Evolutionary conservation across 2,113 vertebrate genomes (phyloP).

Genomic region (Grus americana): DNA sequence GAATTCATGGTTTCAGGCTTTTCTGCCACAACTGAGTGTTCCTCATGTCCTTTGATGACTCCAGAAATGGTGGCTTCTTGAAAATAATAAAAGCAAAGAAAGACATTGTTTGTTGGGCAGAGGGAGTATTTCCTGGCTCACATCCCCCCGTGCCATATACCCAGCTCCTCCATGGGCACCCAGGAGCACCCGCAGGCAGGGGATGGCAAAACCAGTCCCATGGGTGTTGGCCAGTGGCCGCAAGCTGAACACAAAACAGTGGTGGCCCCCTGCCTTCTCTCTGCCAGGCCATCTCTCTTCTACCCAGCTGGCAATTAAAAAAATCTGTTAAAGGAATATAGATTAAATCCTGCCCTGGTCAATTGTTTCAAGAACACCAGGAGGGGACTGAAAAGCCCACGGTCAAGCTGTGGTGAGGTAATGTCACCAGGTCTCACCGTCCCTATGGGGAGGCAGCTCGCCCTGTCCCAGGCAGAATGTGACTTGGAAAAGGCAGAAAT

Average conservation of each 20-base stretch:
- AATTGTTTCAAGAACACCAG: not conserved
- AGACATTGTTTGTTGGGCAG: not conserved
- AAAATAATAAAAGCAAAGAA: not conserved
- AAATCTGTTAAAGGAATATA: not conserved
- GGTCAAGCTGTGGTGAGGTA: not conserved
- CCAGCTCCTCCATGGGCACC: not conserved
- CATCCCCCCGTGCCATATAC: fast-evolving
- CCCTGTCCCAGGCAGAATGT: not conserved
- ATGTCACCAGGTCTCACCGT: not conserved
- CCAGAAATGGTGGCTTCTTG: not conserved
- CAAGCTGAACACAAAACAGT: fast-evolving
- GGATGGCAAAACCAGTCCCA: not conserved
- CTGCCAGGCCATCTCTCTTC: not conserved
- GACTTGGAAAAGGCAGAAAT: not conserved
- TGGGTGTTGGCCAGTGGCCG: not conserved
- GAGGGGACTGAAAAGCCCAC: not conserved
- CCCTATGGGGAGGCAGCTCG: fast-evolving
- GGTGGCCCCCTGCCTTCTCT: not conserved
- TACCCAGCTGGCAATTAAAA: not conserved
- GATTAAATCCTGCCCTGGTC: not conserved
- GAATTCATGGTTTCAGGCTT: not conserved
- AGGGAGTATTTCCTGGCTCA: not conserved
- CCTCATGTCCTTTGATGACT: not conserved
- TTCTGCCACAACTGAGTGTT: not conserved
- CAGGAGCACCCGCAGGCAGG: not conserved